Conservation (phyloP, 2,113 vertebrate genomes). For the Monarcha castaneiventris region DNA sequence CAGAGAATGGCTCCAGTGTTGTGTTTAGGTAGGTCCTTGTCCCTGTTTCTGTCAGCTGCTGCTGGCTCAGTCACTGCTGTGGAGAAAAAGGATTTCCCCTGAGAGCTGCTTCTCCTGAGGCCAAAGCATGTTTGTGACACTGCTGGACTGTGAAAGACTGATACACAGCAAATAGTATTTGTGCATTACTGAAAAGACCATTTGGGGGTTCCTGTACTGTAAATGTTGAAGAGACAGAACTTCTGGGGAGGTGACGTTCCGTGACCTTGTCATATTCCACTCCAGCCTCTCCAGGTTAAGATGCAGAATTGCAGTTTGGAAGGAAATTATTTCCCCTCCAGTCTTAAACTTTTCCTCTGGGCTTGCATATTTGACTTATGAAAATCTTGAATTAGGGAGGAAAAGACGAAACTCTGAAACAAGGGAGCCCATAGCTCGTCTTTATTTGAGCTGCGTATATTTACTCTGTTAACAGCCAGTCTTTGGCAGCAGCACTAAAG, state of each 20-base stretch:
- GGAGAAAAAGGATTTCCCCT: background rate
- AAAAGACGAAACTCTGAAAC: background rate
- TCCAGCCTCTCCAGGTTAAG: constrained; percentile 73
- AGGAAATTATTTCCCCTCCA: background rate
- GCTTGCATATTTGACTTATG: background rate
- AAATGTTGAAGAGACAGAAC: background rate
- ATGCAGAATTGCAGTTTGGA: constrained; percentile 35
- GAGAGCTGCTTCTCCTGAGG: background rate
- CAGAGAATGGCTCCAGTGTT: background rate
- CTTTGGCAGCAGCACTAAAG: background rate
- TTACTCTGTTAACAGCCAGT: background rate
- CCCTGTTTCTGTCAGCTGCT: background rate
- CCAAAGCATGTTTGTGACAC: background rate
- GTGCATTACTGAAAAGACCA: background rate
- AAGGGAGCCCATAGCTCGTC: background rate
- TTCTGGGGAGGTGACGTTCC: background rate
- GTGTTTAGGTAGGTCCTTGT: background rate
- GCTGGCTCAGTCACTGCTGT: background rate
- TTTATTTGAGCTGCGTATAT: background rate
- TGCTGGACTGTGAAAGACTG: background rate
- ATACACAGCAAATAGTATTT: background rate
- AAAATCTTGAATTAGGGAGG: background rate
- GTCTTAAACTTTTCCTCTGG: background rate
- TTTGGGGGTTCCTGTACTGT: background rate
- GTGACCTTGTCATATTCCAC: constrained; percentile 47